A percentile compares a stretch with the other conserved stretches of the same genome.
phyloP scores from a whole-genome alignment of 2,888 invertebrate species.

The Lamellibrachia satsuma region DNA sequence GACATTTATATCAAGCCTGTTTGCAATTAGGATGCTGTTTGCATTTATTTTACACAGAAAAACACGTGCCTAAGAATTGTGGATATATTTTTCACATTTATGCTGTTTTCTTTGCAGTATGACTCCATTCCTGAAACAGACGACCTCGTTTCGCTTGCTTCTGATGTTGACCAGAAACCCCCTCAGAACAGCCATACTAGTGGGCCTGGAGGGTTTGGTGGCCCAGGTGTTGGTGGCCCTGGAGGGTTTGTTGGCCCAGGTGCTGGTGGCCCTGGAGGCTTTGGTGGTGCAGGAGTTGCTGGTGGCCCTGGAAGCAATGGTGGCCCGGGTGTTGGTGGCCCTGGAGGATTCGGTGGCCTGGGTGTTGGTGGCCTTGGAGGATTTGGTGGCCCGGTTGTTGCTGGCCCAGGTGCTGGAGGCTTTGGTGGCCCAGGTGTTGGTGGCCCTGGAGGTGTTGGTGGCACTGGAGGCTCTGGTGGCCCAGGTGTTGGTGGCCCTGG shows the following conservation, averaged over 20 bases:
- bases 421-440: not conserved
- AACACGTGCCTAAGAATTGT: not conserved
- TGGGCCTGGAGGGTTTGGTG: not conserved
- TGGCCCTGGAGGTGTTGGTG: not conserved
- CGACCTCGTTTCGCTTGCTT: not conserved
- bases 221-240: not conserved
- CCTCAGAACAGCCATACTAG: not conserved
- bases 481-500: not conserved
- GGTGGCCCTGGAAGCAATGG: not conserved
- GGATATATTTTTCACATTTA: not conserved
- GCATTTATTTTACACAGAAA: not conserved
- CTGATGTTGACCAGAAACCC: not conserved
- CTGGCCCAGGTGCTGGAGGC: not conserved
- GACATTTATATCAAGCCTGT: too few relatives aligned
- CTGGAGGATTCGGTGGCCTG: not conserved
- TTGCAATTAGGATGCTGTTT: too few relatives aligned
- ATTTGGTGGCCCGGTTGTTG: not conserved
- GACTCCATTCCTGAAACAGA: not conserved
- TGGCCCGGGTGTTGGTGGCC: not conserved
- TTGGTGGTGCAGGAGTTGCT: not conserved
- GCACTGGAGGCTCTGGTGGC: not conserved
- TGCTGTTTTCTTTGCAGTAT: not conserved
- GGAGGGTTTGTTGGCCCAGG: constrained; percentile 5
- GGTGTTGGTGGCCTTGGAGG: not conserved
- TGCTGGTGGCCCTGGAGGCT: not conserved